phyloP scores from a whole-genome alignment of 2,888 invertebrate species.

The Isoperla grammatica region DNA sequence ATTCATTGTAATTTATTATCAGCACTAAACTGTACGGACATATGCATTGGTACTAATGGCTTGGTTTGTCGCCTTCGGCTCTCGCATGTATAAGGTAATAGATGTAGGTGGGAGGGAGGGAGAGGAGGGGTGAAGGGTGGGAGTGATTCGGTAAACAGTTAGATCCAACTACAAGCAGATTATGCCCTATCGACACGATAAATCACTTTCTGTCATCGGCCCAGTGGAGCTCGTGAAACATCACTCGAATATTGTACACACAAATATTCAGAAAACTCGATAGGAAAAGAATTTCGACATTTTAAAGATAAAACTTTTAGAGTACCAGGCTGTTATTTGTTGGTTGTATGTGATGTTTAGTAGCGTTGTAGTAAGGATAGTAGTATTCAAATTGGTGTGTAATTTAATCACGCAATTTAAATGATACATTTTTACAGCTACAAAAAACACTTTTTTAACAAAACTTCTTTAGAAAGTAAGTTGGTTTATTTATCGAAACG shows the following conservation, averaged over 20 bases:
- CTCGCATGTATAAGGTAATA: background rate
- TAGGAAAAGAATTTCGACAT: no score
- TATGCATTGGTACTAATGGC: conserved; percentile 16
- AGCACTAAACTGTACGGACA: conserved; percentile 11
- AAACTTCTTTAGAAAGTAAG: no score
- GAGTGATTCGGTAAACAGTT: conserved; percentile 11
- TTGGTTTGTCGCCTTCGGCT: conserved; percentile 4
- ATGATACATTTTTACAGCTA: no score
- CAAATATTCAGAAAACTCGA: conserved; percentile 2
- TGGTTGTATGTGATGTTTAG: no score
- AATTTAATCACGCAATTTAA: no score
- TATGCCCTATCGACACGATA: conserved; percentile 10
- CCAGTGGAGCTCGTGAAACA: conserved; percentile 3
- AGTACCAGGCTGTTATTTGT: no score
- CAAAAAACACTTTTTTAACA: no score
- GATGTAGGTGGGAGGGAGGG: background rate
- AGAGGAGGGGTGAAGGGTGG: background rate
- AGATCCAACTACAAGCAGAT: conserved; percentile 2
- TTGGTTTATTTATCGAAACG: no score
- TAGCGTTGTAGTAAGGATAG: no score
- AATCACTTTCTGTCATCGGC: conserved; percentile 8
- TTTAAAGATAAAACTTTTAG: no score
- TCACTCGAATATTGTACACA: conserved; percentile 2
- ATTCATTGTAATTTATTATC: background rate
- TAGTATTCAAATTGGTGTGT: no score